phyloP scores from a whole-genome alignment of 2,113 vertebrate species.

The Spheniscus mendiculus region DNA sequence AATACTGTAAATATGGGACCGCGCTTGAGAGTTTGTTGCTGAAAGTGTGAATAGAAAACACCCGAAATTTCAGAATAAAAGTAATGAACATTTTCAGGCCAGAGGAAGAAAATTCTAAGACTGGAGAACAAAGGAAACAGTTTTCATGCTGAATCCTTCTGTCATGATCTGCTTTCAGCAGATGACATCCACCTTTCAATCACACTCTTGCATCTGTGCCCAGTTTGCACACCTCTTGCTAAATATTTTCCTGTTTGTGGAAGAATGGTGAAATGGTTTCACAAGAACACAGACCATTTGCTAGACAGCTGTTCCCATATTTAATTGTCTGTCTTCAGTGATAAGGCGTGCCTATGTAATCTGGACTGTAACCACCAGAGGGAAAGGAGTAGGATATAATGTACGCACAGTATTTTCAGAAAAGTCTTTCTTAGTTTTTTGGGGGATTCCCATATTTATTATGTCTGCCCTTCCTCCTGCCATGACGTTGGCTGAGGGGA shows the following conservation, averaged over 20 bases:
- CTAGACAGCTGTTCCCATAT: not conserved
- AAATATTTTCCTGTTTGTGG: conserved; percentile 67
- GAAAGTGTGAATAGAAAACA: not conserved
- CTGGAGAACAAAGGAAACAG: not conserved
- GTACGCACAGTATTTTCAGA: not conserved
- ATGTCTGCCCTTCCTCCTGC: not conserved
- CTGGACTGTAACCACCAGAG: not conserved
- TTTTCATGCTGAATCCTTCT: not conserved
- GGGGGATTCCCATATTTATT: not conserved
- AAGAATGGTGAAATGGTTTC: conserved; percentile 67
- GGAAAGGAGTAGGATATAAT: not conserved
- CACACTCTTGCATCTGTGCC: not conserved
- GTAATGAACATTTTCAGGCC: not conserved
- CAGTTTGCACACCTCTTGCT: conserved; percentile 55
- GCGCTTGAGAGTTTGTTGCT: not conserved
- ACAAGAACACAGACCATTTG: not conserved
- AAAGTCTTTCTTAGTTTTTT: not conserved
- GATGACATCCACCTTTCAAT: not conserved
- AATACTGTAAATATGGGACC: not conserved
- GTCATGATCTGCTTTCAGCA: not conserved
- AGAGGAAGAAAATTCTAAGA: not conserved
- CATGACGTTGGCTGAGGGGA: not conserved
- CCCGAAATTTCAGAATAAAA: not conserved
- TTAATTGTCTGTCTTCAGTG: conserved; percentile 34
- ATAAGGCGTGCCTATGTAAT: not conserved